These are phyloP conservation scores for Zenarchopterus dispar DNA, from an alignment of 2,797 vertebrate species.

Conservation along the genomic window DNA sequence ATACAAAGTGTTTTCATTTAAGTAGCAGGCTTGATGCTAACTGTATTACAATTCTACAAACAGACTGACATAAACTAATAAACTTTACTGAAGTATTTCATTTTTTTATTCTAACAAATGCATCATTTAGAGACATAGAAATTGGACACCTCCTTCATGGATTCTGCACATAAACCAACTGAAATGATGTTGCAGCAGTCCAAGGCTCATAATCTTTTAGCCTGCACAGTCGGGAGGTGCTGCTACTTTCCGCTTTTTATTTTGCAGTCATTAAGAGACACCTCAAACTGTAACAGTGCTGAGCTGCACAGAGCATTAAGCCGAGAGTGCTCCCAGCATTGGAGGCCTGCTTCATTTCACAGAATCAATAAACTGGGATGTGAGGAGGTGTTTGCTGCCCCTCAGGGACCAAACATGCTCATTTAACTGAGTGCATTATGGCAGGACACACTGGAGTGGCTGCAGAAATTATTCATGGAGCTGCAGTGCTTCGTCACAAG, in stretches of 20 bases:
- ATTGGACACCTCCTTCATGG: too few relatives aligned
- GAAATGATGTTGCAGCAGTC: background rate
- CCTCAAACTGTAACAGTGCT: slow-evolving; percentile 1
- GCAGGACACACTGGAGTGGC: slow-evolving; percentile 4
- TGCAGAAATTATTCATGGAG: slow-evolving; percentile 26
- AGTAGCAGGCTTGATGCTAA: too few relatives aligned
- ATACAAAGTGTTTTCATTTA: too few relatives aligned
- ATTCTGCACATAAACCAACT: background rate
- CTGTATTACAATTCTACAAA: too few relatives aligned
- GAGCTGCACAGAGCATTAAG: slow-evolving; percentile 21
- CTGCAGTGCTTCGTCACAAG: background rate
- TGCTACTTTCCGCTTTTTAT: slow-evolving; percentile 10
- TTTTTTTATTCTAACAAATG: too few relatives aligned
- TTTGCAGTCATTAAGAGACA: slow-evolving; percentile 1
- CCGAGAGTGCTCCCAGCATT: slow-evolving; percentile 7
- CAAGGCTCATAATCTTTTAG: background rate
- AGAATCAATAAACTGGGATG: slow-evolving; percentile 34
- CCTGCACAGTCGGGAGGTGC: slow-evolving; percentile 4
- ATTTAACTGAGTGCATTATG: slow-evolving; percentile 23
- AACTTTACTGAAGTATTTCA: too few relatives aligned
- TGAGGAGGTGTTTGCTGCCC: slow-evolving; percentile 35
- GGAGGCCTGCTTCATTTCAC: slow-evolving; percentile 37
- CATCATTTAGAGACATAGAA: too few relatives aligned
- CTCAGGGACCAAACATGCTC: slow-evolving; percentile 29
- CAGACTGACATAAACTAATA: too few relatives aligned